Evolutionary conservation across 2,797 vertebrate species (phyloP).

Genomic region (Mycteria americana): DNA sequence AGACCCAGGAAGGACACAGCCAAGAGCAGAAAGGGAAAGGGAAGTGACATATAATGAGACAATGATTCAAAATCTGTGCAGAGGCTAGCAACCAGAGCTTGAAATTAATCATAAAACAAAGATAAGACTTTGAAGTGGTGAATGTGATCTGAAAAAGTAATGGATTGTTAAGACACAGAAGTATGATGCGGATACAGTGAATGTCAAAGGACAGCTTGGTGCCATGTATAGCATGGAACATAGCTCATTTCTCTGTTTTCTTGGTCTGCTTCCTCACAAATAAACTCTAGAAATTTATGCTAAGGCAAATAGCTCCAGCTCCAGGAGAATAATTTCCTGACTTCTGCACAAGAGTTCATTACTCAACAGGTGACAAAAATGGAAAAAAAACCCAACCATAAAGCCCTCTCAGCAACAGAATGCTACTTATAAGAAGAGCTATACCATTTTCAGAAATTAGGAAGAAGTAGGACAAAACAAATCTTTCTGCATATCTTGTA

Average conservation of each 20-base stretch:
- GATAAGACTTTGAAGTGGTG: not conserved
- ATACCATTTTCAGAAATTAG: not conserved
- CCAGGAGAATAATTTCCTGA: not conserved
- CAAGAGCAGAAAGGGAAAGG: not conserved
- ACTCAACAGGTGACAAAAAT: not conserved
- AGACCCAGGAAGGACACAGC: not conserved
- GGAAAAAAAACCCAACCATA: not conserved
- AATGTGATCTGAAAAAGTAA: not conserved
- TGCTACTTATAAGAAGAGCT: not conserved
- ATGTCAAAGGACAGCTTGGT: not conserved
- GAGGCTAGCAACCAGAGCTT: not conserved
- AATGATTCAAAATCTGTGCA: not conserved
- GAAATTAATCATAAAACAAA: conserved; percentile 7
- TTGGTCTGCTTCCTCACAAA: not conserved
- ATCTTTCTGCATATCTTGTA: not conserved
- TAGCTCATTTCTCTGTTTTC: not conserved
- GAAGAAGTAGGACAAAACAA: not conserved
- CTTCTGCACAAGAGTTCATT: not conserved
- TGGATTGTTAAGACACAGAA: not conserved
- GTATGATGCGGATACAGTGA: not conserved
- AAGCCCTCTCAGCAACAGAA: not conserved
- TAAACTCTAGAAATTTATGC: not conserved
- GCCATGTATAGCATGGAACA: not conserved
- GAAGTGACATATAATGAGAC: not conserved
- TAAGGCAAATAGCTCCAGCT: not conserved